Evolutionary conservation across 2,888 invertebrate species (phyloP), one percentile per base, ranked within the genome.

Genomic region (Podabrus alpinus): DNA sequence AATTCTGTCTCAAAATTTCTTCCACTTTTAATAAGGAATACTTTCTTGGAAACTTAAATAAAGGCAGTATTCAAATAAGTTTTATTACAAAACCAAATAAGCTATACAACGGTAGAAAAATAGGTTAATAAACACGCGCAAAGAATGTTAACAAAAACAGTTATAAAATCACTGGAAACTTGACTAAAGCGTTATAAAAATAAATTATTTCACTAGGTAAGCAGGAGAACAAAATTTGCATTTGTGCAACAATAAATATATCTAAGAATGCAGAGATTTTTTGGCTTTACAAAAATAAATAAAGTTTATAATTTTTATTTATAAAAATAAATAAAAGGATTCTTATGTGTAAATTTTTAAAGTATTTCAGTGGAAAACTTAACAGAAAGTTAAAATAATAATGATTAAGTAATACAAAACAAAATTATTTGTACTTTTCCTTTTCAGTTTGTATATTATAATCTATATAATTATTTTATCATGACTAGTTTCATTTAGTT

Each of bases 401-500:
- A n/a, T 45, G 45, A 45, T 45, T 45, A 45, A 45, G 5, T n/a
- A 29, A 45, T 45, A n/a, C 16, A 61, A 61, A 61, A 61, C 61
- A 61, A 61, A 61, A 61, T 61, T 15, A 61, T 61, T 61, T 61
- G 61, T 61, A 61, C 61, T 64, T 19, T 15, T 19, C 62, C 13
- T n/a, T 1, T 1, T 19, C 15, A n/a, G 13, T 64, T 19, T 64
- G 62, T 19, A 61, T 17, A 61, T n/a, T 67, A n/a, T 17, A n/a
- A n/a, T n/a, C n/a, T n/a, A n/a, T n/a, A n/a, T n/a, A n/a, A n/a
- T n/a, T 67, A 29, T 59, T 15, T 62, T 68, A 73, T 68, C 68
- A 76, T 76, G 75, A 76, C 75, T 76, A 76, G 75, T 69, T 66
- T 73, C 62, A 67, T 68, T 67, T 75, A 71, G 71, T 64, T 71